Evolutionary conservation across 2,113 vertebrate genomes (phyloP).

Genomic region (Hippocampus mohnikei): DNA sequence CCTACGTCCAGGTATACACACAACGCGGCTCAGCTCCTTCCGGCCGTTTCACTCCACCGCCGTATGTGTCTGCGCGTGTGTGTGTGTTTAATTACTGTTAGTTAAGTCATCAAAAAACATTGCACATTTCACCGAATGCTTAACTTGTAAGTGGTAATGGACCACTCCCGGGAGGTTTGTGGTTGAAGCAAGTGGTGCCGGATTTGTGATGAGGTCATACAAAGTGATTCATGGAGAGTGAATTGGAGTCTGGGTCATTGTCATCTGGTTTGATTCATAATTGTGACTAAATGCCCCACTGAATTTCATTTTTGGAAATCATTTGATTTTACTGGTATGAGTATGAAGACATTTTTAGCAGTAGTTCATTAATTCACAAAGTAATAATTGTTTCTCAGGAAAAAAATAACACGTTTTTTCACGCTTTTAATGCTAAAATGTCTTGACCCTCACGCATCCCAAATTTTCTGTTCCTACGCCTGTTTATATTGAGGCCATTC

Average conservation of each 20-base stretch:
- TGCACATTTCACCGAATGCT: conserved; percentile 48
- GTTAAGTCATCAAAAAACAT: conserved; percentile 1
- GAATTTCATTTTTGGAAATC: too few species aligned
- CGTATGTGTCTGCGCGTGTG: neutral
- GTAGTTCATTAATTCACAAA: too few species aligned
- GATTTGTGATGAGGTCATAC: conserved; percentile 70
- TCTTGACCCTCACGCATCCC: too few species aligned
- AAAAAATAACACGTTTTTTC: too few species aligned
- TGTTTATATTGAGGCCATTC: too few species aligned
- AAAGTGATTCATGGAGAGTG: conserved; percentile 40
- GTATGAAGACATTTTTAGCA: too few species aligned
- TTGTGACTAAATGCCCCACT: too few species aligned
- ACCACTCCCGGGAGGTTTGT: conserved; percentile 53
- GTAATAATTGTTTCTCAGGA: too few species aligned
- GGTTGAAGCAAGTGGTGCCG: conserved; percentile 64
- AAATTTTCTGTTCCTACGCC: too few species aligned
- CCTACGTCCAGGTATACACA: neutral
- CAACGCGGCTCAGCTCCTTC: neutral
- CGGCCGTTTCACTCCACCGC: neutral
- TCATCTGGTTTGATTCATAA: too few species aligned
- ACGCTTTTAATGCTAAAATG: too few species aligned
- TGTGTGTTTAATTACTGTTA: neutral
- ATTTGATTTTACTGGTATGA: too few species aligned
- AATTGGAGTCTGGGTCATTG: conserved; percentile 1
- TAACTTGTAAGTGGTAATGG: conserved; percentile 74